These are phyloP conservation scores for Selene dorsalis DNA, from an alignment of 2,797 vertebrate genomes.

Conservation along the genomic window DNA sequence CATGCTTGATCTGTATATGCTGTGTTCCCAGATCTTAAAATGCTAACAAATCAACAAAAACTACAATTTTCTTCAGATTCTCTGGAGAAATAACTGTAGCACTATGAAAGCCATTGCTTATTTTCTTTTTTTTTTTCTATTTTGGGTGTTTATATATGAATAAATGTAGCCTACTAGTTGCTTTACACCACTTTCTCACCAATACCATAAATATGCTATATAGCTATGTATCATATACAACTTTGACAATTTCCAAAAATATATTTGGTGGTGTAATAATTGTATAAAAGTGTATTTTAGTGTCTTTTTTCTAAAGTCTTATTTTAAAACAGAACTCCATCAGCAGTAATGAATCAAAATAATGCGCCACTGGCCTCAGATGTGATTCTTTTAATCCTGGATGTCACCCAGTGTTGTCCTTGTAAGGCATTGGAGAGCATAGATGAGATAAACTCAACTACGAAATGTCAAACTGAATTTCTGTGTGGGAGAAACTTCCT, in stretches of 20 bases:
- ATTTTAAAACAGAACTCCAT: too few species aligned
- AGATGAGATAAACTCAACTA: too few species aligned
- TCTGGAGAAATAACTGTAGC: too few species aligned
- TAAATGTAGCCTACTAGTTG: neutral
- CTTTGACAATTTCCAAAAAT: neutral
- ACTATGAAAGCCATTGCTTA: too few species aligned
- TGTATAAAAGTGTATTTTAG: neutral
- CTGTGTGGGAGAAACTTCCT: rapidly evolving
- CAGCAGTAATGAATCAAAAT: neutral
- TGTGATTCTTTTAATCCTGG: neutral
- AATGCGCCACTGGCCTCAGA: neutral
- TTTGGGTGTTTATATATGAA: neutral
- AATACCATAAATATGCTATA: too few species aligned
- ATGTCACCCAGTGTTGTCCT: neutral
- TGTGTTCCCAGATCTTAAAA: too few species aligned
- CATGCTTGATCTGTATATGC: neutral
- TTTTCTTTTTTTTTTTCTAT: too few species aligned
- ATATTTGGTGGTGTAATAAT: neutral
- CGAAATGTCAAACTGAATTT: neutral
- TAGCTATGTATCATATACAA: too few species aligned
- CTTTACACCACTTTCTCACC: too few species aligned
- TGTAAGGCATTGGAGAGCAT: too few species aligned
- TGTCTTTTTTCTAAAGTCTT: neutral
- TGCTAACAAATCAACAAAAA: neutral
- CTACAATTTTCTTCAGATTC: neutral